Conservation (phyloP, 2,888 invertebrate species). For the Drosophila recens region DNA sequence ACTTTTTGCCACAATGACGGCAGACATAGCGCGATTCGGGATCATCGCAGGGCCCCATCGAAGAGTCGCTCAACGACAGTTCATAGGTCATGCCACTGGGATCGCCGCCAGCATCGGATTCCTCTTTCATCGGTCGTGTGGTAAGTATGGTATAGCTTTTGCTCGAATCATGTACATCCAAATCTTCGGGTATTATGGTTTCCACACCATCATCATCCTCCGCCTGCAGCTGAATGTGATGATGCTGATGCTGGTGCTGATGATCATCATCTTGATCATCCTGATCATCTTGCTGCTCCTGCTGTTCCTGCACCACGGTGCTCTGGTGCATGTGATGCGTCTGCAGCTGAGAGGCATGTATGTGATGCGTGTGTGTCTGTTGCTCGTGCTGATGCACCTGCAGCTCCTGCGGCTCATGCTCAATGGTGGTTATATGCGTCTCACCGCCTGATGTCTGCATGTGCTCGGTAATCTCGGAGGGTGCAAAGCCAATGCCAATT, state of each 20-base stretch:
- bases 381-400: slow-evolving; percentile 76
- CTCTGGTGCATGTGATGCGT: slow-evolving; percentile 77
- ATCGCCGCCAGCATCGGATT: slow-evolving; percentile 74
- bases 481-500: slow-evolving; percentile 85
- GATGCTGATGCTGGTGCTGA: slow-evolving; percentile 76
- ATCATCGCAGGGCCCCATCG: slow-evolving; percentile 85
- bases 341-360: slow-evolving; percentile 70
- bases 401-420: slow-evolving; percentile 76
- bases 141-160: slow-evolving; percentile 85
- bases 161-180: slow-evolving; percentile 81
- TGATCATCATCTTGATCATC: slow-evolving; percentile 74
- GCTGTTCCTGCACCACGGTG: slow-evolving; percentile 49
- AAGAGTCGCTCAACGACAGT: slow-evolving; percentile 84
- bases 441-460: slow-evolving; percentile 79
- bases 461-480: slow-evolving; percentile 84
- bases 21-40: slow-evolving; percentile 89
- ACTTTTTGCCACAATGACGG: slow-evolving; percentile 93
- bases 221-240: slow-evolving; percentile 70
- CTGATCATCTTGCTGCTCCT: slow-evolving; percentile 69
- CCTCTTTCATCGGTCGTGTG: slow-evolving; percentile 84
- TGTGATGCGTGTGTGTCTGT: slow-evolving; percentile 72
- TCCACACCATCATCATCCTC: slow-evolving; percentile 78
- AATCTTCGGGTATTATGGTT: slow-evolving; percentile 76
- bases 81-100: slow-evolving; percentile 83
- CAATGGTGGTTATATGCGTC: slow-evolving; percentile 82